Evolutionary conservation across 2,888 invertebrate species (phyloP), one percentile per base, ranked within the genome.

Genomic region (Drosophila sordidapex): DNA sequence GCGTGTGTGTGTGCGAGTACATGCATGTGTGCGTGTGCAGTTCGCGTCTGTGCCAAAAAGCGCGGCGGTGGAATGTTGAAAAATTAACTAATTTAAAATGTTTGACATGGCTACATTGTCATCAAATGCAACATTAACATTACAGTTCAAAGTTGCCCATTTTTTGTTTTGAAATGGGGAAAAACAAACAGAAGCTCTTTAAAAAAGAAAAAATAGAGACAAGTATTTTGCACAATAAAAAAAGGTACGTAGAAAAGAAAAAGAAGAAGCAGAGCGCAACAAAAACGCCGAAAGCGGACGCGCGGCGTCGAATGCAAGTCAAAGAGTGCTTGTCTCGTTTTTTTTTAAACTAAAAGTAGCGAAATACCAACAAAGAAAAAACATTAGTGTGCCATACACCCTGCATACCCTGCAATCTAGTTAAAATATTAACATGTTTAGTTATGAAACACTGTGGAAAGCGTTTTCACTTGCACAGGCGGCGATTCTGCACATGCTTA

Each of bases 31-130:
- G 60, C 46, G 36, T 57, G 56, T 58, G 48, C 52, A 36, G 51
- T 70, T 52, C 65, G 81, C 82, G 82, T 78, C 70, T 79, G 59
- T 76, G 78, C 74, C 69, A 81, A 79, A 79, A 79, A 77, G 79
- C 79, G 79, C 82, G 82, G 78, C 70, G 70, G 78, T 49, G 70
- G 60, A 74, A 65, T 62, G 59, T 43, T 63, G 48, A 60, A 70
- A 79, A 78, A 63, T 66, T 74, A 74, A 77, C 49, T 51, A 40
- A 53, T 67, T 67, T 70, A 43, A 38, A 57, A 43, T 63, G 29
- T 65, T 63, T 18, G 18, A 56, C 31, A 33, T 25, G 8, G 15
- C 11, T 10, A 21, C 11, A 27, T 25, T 43, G 13, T 7, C 46
- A 29, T 43, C 46, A 48, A 43, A 11, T 4, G 18, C n/a, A 27